Evolutionary conservation across 2,797 vertebrate species (phyloP).

Genomic region (Pseudochirops corinnae): DNA sequence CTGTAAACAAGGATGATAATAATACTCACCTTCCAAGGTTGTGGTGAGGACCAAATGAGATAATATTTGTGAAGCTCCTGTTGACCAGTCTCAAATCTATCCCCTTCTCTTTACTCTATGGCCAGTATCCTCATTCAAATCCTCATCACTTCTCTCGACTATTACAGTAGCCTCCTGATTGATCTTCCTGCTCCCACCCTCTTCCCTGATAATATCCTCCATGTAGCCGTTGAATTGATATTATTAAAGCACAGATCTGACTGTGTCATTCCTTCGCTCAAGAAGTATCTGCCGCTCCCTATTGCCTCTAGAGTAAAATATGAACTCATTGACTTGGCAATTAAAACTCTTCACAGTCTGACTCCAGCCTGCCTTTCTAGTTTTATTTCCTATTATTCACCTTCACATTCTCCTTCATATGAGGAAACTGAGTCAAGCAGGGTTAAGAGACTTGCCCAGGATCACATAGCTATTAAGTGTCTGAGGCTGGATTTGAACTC

Average conservation of each 20-base stretch:
- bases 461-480: background rate
- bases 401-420: background rate
- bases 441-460: background rate
- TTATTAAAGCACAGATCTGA: background rate
- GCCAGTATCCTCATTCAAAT: background rate
- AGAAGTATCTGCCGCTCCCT: background rate
- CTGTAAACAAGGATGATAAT: background rate
- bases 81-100: background rate
- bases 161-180: background rate
- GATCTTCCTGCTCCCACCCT: background rate
- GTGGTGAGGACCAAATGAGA: background rate
- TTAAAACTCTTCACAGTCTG: background rate
- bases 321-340: background rate
- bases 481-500: background rate
- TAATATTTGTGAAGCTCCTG: background rate
- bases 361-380: background rate
- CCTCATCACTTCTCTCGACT: background rate
- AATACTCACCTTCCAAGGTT: background rate
- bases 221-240: background rate
- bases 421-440: background rate
- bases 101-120: background rate
- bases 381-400: background rate
- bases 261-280: background rate
- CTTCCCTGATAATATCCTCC: background rate
- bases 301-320: background rate